phyloP scores from a whole-genome alignment of 2,797 vertebrate species.

The Trematomus bernacchii region DNA sequence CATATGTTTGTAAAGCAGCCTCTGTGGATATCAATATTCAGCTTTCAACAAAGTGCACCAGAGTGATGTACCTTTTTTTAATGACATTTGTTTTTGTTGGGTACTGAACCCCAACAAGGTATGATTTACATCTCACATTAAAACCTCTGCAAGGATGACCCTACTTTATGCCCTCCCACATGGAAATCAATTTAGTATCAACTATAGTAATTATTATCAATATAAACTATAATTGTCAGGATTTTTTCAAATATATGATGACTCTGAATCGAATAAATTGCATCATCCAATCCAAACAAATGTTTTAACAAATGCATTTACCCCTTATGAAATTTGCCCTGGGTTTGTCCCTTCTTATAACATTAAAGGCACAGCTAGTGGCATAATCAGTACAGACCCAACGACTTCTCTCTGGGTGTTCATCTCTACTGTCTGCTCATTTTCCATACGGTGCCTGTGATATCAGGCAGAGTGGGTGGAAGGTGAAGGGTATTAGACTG shows the following conservation, averaged over 20 bases:
- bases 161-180: neutral
- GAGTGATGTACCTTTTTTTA: slow-evolving; percentile 1
- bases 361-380: slow-evolving; percentile 71
- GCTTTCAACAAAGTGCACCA: slow-evolving; percentile 4
- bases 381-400: slow-evolving; percentile 71
- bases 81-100: slow-evolving; percentile 2
- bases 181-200: neutral
- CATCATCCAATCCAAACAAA: neutral
- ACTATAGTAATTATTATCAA: neutral
- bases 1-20: slow-evolving; percentile 54
- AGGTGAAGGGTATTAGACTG: slow-evolving; percentile 54
- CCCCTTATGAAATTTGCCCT: neutral
- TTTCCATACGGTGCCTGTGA: slow-evolving; percentile 75
- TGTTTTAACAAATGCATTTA: neutral
- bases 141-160: neutral
- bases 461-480: slow-evolving; percentile 60
- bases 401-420: slow-evolving; percentile 64
- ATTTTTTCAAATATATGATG: neutral
- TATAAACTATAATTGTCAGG: neutral
- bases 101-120: neutral
- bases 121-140: neutral
- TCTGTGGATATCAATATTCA: slow-evolving; percentile 34
- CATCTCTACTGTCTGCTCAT: slow-evolving; percentile 73
- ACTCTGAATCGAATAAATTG: slow-evolving; percentile 3
- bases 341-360: slow-evolving; percentile 50